Base-by-base conservation (phyloP, 1,140 invertebrate genomes). In the Mactra quadrangularis region DNA sequence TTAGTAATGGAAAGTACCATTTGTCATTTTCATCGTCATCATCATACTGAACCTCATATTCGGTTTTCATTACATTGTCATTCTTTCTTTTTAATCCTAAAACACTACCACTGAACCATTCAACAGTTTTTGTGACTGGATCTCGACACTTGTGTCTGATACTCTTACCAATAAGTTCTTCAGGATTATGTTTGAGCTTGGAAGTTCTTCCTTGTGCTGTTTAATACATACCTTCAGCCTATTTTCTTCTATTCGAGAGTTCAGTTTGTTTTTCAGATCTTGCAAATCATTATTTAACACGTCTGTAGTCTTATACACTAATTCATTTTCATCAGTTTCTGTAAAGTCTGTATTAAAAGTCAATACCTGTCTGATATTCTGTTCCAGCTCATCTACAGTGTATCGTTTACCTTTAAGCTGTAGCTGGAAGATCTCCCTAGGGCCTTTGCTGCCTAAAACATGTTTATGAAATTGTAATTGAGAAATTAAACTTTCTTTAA, bases 61-160 rank as follows among this genome's bases (percentile, higher is more conserved):
- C 55, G 22, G 27, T 59, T 59, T 59, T 59, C 13, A 59, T 15
- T 25, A 31, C 22, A 59, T 59, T 59, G 11, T 31, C 55, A 31
- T 59, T n/a, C 7, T 31, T 3, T 31, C 29, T 25, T 9, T 27
- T 27, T 27, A 59, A 27, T 3, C 27, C 55, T 31, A 29, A 9
- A 13, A 59, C 55, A 27, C 29, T 31, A 59, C 55, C 55, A 25
- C 27, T 55, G 27, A 59, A 59, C 55, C 55, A 59, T 17, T 59
- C 55, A 11, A 55, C 52, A 6, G 52, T 55, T 55, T 55, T 55
- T 55, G 52, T n/a, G 52, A 55, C 52, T 55, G 52, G 52, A 22
- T 55, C 52, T 4, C 52, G 9, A 55, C 52, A 55, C 25, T 55
- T 55, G 25, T 55, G 52, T n/a, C 25, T 55, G 9, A 55, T 55